Base-by-base conservation (phyloP, 2,888 invertebrate species). In the Dolomedes plantarius region DNA sequence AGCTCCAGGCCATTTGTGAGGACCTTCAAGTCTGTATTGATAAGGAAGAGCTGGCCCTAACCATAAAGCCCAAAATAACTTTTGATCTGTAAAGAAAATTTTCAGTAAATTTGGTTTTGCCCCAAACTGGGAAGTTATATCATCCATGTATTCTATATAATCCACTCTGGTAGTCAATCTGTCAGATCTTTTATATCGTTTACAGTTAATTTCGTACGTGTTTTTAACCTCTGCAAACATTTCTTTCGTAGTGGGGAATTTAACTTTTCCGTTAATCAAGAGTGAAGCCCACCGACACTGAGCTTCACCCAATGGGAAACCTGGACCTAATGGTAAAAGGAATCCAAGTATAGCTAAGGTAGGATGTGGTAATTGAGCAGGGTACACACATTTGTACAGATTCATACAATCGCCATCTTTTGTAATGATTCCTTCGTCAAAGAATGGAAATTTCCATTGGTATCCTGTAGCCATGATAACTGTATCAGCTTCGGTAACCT, bases 251-350 rank as follows among this genome's bases (percentile, higher is more conserved):
- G 50, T 65, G 5, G 83, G 85, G 64, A 87, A 39, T 31, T 77
- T 71, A 1, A 68, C 71, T 65, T n/a, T 89, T 75, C 1, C 89
- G 86, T n/a, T 91, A 91, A 77, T 91, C 90, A 92, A 89, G 50
- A 90, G 89, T 0, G 90, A 90, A 46, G 91, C 92, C 88, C 92
- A 90, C n/a, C 92, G 90, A 50, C 91, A 91, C 88, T 93, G 93
- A 88, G 92, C 88, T 88, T 93, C 93, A 3, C 91, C 90, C 0
- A 92, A 90, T 0, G 92, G 92, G 90, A 91, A 91, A 23, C 93
- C 90, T 5, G 92, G 91, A 5, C 93, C 92, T 23, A 91, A 88
- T 0, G 92, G 92, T 89, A 92, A 91, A 28, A 92, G 89, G 69
- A 91, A 91, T 6, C 92, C 92, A 73, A 93, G 91, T 23, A 92